These are phyloP conservation scores for Microtus agrestis DNA, from an alignment of 2,797 vertebrate species.

Conservation along the genomic window DNA sequence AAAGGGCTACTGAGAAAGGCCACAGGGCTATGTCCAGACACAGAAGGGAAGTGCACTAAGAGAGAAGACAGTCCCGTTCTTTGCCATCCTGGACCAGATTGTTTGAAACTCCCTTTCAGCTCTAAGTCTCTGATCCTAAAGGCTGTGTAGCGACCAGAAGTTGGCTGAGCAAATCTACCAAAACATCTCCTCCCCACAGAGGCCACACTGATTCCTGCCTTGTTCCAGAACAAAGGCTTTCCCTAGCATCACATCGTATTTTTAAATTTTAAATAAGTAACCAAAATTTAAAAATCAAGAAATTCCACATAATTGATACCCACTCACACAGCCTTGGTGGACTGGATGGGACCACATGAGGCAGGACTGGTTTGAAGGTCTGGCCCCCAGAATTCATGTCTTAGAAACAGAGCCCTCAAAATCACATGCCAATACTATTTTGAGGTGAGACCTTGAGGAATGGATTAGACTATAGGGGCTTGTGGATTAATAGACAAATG, in stretches of 20 bases:
- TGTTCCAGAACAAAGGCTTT: not conserved
- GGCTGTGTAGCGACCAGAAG: not conserved
- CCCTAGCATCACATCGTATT: not conserved
- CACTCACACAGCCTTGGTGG: not conserved
- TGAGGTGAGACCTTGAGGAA: not conserved
- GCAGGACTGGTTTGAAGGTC: not conserved
- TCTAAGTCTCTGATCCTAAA: not conserved
- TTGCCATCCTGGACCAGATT: not conserved
- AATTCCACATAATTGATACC: not conserved
- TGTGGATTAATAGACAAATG: not conserved
- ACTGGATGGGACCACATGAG: not conserved
- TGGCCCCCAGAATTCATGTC: not conserved
- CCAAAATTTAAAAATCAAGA: not conserved
- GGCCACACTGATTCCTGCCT: not conserved
- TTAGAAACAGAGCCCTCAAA: not conserved
- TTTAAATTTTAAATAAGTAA: conserved; percentile 24
- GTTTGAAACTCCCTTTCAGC: not conserved
- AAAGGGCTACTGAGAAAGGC: not conserved
- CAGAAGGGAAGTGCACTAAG: too few species aligned
- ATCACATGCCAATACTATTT: not conserved
- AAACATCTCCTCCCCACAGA: not conserved
- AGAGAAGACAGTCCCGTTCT: not conserved
- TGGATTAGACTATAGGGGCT: not conserved
- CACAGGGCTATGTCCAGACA: not conserved
- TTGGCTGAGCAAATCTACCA: not conserved